Evolutionary conservation across 2,797 vertebrate genomes (phyloP).

Genomic region (Orientallactaga sibirica): DNA sequence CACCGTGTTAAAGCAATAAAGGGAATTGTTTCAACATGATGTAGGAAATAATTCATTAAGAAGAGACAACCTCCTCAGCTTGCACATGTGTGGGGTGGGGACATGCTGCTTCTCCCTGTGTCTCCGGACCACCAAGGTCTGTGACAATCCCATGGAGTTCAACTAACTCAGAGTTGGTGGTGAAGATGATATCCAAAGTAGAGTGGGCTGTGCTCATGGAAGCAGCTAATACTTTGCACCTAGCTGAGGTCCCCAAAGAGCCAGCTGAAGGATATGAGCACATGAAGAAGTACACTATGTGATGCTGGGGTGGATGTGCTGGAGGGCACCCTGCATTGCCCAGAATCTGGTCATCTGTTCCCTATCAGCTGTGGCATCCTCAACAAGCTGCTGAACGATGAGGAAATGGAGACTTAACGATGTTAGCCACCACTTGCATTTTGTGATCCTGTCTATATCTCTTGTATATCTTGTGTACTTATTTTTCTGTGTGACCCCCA

Average conservation of each 20-base stretch:
- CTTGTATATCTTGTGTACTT: not conserved
- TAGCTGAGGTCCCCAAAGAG: slow-evolving; percentile 90
- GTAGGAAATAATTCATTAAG: no score
- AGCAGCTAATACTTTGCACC: slow-evolving; percentile 91
- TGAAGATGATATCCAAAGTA: slow-evolving; percentile 95
- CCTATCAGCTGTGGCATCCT: slow-evolving; percentile 95
- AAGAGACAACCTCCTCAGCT: slow-evolving; percentile 93
- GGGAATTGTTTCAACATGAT: no score
- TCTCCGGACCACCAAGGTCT: slow-evolving; percentile 95
- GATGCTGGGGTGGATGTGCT: slow-evolving; percentile 94
- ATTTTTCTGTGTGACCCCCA: not conserved
- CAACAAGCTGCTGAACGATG: slow-evolving; percentile 95
- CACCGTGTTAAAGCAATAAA: no score
- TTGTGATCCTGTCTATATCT: not conserved
- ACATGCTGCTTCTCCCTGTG: slow-evolving; percentile 92
- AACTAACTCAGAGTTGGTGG: slow-evolving; percentile 92
- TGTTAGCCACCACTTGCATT: not conserved
- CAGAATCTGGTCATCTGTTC: slow-evolving; percentile 94
- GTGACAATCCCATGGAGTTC: slow-evolving; percentile 93
- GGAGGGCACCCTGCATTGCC: slow-evolving; percentile 95
- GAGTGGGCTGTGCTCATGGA: slow-evolving; percentile 93
- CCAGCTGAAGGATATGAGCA: slow-evolving; percentile 89
- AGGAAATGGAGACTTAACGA: slow-evolving; percentile 85
- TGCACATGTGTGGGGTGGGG: slow-evolving; percentile 94
- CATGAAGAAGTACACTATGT: slow-evolving; percentile 92